phyloP scores from a whole-genome alignment of 2,888 invertebrate species.

The Caenorhabditis sp. region DNA sequence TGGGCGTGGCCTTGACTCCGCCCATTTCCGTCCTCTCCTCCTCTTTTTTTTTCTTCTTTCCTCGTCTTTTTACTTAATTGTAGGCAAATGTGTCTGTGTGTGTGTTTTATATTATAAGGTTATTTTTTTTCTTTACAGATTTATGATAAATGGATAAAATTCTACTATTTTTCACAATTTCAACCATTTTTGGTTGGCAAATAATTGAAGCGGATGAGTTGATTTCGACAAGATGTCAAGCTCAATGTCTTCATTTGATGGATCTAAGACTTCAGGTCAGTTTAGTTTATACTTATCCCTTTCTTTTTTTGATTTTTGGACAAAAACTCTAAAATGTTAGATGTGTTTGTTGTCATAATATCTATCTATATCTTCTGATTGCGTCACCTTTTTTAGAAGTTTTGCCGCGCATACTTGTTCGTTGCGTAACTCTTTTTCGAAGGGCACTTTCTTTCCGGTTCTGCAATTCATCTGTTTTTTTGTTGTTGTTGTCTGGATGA shows the following conservation, averaged over 20 bases:
- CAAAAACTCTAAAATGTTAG: too few species aligned
- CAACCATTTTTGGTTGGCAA: not conserved
- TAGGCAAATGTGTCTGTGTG: not conserved
- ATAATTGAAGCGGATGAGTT: slow-evolving; percentile 48
- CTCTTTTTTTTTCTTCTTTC: slow-evolving; percentile 2
- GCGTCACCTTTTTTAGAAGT: too few species aligned
- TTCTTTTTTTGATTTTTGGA: not conserved
- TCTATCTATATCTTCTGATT: not conserved
- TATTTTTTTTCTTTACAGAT: not conserved
- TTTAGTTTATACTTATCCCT: slow-evolving; percentile 5
- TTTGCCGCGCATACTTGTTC: too few species aligned
- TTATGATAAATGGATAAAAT: not conserved
- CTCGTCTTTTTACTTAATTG: slow-evolving; percentile 6
- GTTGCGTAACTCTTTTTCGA: not conserved
- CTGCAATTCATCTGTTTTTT: too few species aligned
- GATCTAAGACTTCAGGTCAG: slow-evolving; percentile 57
- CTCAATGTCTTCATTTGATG: slow-evolving; percentile 63
- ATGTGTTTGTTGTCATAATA: too few species aligned
- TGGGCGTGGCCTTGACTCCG: not conserved
- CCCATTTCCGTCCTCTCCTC: slow-evolving; percentile 2
- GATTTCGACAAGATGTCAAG: slow-evolving; percentile 61
- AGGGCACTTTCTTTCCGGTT: not conserved
- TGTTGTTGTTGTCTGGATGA: too few species aligned
- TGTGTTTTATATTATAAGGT: not conserved
- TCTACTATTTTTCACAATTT: not conserved